A percentile compares a stretch with the other conserved stretches of the same genome.
Evolutionary conservation across 2,888 invertebrate species (phyloP).

Genomic region (Steinernema hermaphroditum): DNA sequence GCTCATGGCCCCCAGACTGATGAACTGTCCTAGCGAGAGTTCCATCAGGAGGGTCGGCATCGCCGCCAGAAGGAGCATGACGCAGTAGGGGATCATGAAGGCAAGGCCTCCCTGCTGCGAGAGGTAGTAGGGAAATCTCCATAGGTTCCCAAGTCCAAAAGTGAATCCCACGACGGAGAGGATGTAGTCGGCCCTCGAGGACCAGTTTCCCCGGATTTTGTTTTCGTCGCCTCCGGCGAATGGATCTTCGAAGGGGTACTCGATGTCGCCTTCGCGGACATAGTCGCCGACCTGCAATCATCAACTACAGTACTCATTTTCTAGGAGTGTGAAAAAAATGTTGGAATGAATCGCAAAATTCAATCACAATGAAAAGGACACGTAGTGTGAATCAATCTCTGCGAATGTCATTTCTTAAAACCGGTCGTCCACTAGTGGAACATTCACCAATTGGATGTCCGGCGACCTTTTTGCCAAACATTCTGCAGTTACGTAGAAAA

Average conservation of each 20-base stretch:
- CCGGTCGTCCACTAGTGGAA: too few relatives aligned
- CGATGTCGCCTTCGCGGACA: conserved; percentile 62
- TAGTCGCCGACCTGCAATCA: conserved; percentile 43
- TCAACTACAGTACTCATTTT: not conserved
- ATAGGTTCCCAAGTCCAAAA: conserved; percentile 71
- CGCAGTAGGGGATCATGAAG: conserved; percentile 81
- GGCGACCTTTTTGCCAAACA: too few relatives aligned
- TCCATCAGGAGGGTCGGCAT: conserved; percentile 83
- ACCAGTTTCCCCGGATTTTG: conserved; percentile 68
- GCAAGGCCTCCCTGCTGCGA: conserved; percentile 67
- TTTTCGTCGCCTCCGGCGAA: conserved; percentile 68
- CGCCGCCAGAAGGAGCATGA: conserved; percentile 79
- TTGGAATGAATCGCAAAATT: too few relatives aligned
- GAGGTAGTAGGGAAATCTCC: conserved; percentile 73
- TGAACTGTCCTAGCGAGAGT: conserved; percentile 80
- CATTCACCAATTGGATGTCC: too few relatives aligned
- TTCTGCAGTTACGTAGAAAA: too few relatives aligned
- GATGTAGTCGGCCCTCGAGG: conserved; percentile 70
- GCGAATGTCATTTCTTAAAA: too few relatives aligned
- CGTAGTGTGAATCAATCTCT: too few relatives aligned
- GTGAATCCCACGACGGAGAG: conserved; percentile 72
- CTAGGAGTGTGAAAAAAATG: not conserved
- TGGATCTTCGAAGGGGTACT: conserved; percentile 66
- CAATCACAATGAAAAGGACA: too few relatives aligned
- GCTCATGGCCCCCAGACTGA: conserved; percentile 76